phyloP scores from a whole-genome alignment of 2,797 vertebrate genomes.

The Tokudaia muenninki region DNA sequence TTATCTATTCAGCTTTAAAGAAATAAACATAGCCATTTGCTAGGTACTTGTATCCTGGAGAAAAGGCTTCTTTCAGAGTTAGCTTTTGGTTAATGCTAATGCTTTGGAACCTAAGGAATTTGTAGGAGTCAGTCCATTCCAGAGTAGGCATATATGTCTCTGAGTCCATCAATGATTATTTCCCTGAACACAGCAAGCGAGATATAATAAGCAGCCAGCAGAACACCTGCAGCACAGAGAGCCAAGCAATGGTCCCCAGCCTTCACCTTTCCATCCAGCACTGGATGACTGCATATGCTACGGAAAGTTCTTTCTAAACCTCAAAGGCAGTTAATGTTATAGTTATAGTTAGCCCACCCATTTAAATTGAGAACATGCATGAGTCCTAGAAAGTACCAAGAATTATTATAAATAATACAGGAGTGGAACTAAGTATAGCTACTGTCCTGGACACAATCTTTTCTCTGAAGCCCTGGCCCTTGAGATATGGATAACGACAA shows the following conservation, averaged over 20 bases:
- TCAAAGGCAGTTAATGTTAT: neutral
- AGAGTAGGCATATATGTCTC: neutral
- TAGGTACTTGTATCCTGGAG: neutral
- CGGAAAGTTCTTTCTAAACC: neutral
- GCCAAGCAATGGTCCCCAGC: neutral
- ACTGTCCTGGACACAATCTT: conserved; percentile 2
- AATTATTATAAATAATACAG: conserved; percentile 22
- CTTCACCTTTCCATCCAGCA: neutral
- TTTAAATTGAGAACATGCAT: conserved; percentile 5
- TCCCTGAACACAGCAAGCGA: neutral
- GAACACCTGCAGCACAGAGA: neutral
- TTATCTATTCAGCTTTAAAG: conserved; percentile 20
- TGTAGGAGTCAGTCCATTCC: neutral
- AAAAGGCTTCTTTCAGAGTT: conserved; percentile 21
- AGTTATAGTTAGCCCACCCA: neutral
- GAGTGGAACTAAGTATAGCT: neutral
- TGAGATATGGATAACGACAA: neutral
- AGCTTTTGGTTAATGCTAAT: neutral
- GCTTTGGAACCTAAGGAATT: conserved; percentile 10
- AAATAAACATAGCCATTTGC: neutral
- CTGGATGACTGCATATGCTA: neutral
- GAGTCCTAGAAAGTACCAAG: conserved; percentile 18
- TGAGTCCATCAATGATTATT: neutral
- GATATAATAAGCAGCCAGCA: neutral
- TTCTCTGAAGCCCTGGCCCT: neutral